phyloP scores from a whole-genome alignment of 2,797 vertebrate genomes.

The Chiloscyllium punctatum region DNA sequence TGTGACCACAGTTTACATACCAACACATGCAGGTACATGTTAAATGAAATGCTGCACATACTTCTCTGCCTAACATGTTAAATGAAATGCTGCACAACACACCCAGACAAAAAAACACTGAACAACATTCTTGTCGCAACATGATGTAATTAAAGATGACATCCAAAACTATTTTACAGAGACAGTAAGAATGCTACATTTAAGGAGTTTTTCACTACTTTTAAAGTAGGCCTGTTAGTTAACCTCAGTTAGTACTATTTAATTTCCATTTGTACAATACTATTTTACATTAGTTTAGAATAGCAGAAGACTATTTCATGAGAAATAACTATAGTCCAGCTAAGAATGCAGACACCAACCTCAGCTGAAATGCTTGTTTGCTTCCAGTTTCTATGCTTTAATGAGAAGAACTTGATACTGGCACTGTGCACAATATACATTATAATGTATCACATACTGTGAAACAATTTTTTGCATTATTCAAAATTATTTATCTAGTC shows the following conservation, averaged over 20 bases:
- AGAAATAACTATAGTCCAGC: neutral
- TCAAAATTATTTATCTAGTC: neutral
- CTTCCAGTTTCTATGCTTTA: neutral
- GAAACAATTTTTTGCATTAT: neutral
- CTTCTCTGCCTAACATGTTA: neutral
- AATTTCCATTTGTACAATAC: neutral
- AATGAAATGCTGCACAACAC: neutral
- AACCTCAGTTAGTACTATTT: neutral
- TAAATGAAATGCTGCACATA: neutral
- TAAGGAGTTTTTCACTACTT: neutral
- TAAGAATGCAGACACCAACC: neutral
- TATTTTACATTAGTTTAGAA: neutral
- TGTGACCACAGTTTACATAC: neutral
- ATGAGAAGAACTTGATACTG: neutral
- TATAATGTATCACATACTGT: neutral
- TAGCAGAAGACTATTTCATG: neutral
- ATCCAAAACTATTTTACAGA: neutral
- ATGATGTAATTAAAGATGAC: neutral
- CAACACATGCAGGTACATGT: constrained; percentile 7
- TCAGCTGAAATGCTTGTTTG: neutral
- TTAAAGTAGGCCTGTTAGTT: neutral
- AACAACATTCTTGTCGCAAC: neutral
- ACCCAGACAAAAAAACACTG: neutral
- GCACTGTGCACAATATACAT: neutral
- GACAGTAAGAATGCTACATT: neutral